These are phyloP conservation scores for Apostichopus japonicus DNA, from an alignment of 35 echinoderm and acorn worm species.

Conservation along the genomic window DNA sequence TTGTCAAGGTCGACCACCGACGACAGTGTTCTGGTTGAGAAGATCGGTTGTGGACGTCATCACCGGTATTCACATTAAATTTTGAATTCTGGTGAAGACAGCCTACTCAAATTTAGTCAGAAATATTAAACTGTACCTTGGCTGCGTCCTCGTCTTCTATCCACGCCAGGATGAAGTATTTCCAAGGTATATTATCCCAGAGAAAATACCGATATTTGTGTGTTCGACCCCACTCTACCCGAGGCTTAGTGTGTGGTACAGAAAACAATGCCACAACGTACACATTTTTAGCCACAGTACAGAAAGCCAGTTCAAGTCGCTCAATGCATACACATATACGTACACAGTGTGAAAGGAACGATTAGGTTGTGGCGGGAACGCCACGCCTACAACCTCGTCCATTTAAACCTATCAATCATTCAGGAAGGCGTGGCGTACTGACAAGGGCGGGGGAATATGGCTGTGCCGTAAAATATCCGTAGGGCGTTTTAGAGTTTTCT, in stretches of 20 bases:
- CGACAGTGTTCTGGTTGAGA: not conserved
- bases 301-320: not conserved
- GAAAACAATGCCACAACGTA: conserved; percentile 37
- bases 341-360: not conserved
- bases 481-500: not conserved
- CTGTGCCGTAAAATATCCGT: not conserved
- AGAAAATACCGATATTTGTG: not conserved
- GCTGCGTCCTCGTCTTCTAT: conserved; percentile 56
- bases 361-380: conserved; percentile 33
- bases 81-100: not conserved
- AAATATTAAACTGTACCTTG: conserved; percentile 27
- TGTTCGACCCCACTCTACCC: conserved; percentile 5
- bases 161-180: conserved; percentile 60
- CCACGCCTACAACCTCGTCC: conserved; percentile 31
- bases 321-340: not conserved
- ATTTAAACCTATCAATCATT: conserved; percentile 58
- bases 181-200: conserved; percentile 55
- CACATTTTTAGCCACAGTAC: not conserved
- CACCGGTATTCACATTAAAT: conserved; percentile 15
- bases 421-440: not conserved
- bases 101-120: not conserved
- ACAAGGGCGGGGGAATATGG: not conserved
- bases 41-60: conserved; percentile 35
- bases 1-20: conserved; percentile 48
- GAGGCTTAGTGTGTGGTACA: not conserved